Percentiles rank a stretch among this genome's conserved stretches.
These are phyloP conservation scores for Punctoribates punctum DNA, from an alignment of 2,888 invertebrate species.

Conservation along the genomic window DNA sequence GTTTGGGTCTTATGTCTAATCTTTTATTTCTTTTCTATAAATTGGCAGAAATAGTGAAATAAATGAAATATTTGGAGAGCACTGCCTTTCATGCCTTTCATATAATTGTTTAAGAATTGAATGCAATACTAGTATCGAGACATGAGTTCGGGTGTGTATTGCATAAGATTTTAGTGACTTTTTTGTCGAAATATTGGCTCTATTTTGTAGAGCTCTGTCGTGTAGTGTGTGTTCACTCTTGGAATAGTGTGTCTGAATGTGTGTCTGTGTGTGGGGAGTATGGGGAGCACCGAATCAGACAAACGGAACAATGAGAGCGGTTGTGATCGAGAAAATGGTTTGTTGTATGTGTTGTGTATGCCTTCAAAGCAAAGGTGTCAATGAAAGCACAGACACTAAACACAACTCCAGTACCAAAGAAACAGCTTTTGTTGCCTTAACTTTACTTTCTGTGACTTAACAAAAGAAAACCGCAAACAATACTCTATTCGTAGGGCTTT, in stretches of 20 bases:
- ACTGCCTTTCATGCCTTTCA: background rate
- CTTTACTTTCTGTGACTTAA: constrained; percentile 19
- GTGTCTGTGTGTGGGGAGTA: constrained; percentile 16
- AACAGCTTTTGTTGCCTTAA: constrained; percentile 35
- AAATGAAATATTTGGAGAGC: no score
- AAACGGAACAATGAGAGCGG: constrained; percentile 25
- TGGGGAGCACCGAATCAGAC: constrained; percentile 15
- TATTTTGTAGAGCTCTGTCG: background rate
- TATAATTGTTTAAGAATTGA: background rate
- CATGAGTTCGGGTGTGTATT: constrained; percentile 34
- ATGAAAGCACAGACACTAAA: constrained; percentile 20
- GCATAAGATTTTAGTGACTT: constrained; percentile 2
- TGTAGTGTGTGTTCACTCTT: background rate
- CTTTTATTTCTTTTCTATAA: background rate
- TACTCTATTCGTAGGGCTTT: constrained; percentile 6
- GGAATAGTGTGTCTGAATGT: background rate
- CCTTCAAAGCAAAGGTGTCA: constrained; percentile 23
- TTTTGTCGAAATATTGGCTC: background rate
- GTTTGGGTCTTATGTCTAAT: constrained; percentile 8
- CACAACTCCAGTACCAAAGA: constrained; percentile 5
- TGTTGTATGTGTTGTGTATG: constrained; percentile 18
- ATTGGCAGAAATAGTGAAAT: no score
- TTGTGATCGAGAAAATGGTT: constrained; percentile 27
- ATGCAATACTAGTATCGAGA: constrained; percentile 17
- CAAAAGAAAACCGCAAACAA: constrained; percentile 34